These are phyloP conservation scores for Ligdia adustata DNA, from an alignment of 2,888 invertebrate genomes.

Conservation along the genomic window DNA sequence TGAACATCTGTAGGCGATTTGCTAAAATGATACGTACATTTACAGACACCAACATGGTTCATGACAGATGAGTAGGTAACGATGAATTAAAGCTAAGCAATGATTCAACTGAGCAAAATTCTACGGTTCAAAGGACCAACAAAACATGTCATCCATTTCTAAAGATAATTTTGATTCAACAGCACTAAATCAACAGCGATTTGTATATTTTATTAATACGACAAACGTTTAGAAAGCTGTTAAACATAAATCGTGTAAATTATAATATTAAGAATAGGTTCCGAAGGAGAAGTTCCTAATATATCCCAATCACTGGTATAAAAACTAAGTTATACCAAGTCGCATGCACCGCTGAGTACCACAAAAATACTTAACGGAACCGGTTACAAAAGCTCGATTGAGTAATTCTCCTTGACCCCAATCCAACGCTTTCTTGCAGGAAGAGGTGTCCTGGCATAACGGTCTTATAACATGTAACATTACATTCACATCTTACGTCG, in stretches of 20 bases:
- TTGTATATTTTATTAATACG: conserved; percentile 37
- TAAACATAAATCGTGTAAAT: too few species aligned
- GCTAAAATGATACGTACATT: conserved; percentile 40
- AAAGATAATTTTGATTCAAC: conserved; percentile 15
- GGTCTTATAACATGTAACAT: too few species aligned
- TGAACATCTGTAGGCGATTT: conserved; percentile 70
- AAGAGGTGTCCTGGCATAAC: conserved; percentile 53
- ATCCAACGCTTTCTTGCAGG: conserved; percentile 49
- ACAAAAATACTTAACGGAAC: conserved; percentile 52
- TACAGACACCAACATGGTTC: neutral
- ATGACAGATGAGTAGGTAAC: conserved; percentile 33
- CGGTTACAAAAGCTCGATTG: conserved; percentile 64
- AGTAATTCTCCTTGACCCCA: conserved; percentile 73
- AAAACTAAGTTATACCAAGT: conserved; percentile 16
- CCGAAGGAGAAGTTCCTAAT: neutral
- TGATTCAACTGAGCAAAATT: conserved; percentile 17
- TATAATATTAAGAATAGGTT: too few species aligned
- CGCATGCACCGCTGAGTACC: conserved; percentile 22
- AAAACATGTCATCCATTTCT: neutral
- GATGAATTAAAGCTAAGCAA: conserved; percentile 4
- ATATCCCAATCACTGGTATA: conserved; percentile 15
- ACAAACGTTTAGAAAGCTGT: too few species aligned
- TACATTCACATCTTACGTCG: neutral
- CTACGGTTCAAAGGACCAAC: neutral
- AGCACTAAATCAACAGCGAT: conserved; percentile 36